Evolutionary conservation across 2,888 invertebrate species (phyloP).

Genomic region (Galerucella pusilla): DNA sequence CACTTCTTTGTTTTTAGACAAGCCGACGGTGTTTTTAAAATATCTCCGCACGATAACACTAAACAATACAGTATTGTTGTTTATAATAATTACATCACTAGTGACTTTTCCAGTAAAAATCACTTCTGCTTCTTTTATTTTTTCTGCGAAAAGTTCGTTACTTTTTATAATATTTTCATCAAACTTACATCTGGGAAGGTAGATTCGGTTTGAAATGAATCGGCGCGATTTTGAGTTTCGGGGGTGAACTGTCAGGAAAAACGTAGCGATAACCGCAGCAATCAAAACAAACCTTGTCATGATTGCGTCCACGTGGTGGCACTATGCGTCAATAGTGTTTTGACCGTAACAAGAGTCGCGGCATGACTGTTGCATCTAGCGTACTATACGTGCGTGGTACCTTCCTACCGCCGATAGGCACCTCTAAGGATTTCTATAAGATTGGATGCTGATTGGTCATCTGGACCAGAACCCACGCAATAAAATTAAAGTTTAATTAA

Average conservation of each 20-base stretch:
- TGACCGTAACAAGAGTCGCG: conserved; percentile 52
- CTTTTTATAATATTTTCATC: conserved; percentile 60
- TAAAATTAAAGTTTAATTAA: conserved; percentile 56
- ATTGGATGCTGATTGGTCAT: conserved; percentile 59
- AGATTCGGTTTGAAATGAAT: conserved; percentile 49
- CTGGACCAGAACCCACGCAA: conserved; percentile 57
- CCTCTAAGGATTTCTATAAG: conserved; percentile 61
- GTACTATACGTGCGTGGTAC: conserved; percentile 56
- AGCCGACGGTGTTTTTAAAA: conserved; percentile 59
- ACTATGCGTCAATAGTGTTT: conserved; percentile 49
- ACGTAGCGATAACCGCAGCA: conserved; percentile 26
- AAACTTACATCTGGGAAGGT: conserved; percentile 60
- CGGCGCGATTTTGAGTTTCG: conserved; percentile 47
- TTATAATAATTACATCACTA: conserved; percentile 55
- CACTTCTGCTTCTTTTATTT: conserved; percentile 56
- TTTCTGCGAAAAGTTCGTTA: conserved; percentile 55
- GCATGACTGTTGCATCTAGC: conserved; percentile 58
- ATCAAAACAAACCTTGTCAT: conserved; percentile 35
- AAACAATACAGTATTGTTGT: conserved; percentile 57
- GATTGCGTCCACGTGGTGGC: conserved; percentile 33
- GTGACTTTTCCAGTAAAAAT: conserved; percentile 63
- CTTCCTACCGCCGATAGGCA: conserved; percentile 60
- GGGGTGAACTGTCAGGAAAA: conserved; percentile 38
- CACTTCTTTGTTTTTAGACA: conserved; percentile 57
- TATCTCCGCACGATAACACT: conserved; percentile 60